Conservation (phyloP, 2,797 vertebrate species). For the Telmatherina bonti region DNA sequence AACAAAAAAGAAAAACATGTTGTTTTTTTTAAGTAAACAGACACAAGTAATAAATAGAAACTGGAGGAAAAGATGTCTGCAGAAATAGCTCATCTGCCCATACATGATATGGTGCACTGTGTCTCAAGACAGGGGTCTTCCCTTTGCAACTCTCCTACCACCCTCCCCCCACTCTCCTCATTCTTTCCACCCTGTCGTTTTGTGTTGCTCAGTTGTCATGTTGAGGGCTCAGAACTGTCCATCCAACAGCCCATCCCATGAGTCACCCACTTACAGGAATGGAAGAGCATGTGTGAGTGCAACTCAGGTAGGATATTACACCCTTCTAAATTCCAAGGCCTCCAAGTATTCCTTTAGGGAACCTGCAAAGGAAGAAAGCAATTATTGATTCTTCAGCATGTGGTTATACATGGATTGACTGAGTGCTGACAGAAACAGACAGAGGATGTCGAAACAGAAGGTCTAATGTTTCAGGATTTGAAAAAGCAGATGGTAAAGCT, state of each 20-base stretch:
- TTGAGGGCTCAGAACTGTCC: constrained; percentile 51
- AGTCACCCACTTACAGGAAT: constrained; percentile 52
- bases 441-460: background rate
- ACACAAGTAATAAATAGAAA: background rate
- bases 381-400: constrained; percentile 37
- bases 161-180: constrained; percentile 20
- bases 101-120: background rate
- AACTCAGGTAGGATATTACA: constrained; percentile 72
- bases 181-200: constrained; percentile 42
- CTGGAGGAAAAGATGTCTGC: background rate
- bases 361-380: constrained; percentile 19
- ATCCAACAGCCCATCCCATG: constrained; percentile 40
- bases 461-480: constrained; percentile 5
- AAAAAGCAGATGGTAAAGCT: background rate
- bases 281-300: constrained; percentile 42
- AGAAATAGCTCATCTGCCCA: background rate
- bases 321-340: constrained; percentile 52
- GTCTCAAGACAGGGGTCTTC: constrained; percentile 6
- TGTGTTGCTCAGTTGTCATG: constrained; percentile 55
- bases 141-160: background rate
- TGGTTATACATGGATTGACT: constrained; percentile 18
- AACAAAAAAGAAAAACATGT: too few species aligned
- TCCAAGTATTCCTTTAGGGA: constrained; percentile 38
- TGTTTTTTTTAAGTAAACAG: too few species aligned
- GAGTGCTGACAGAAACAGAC: constrained; percentile 15